A percentile compares a stretch with the other conserved stretches of the same genome.
Evolutionary conservation across 2,113 vertebrate species (phyloP).

Genomic region (Poeciliopsis occidentalis): DNA sequence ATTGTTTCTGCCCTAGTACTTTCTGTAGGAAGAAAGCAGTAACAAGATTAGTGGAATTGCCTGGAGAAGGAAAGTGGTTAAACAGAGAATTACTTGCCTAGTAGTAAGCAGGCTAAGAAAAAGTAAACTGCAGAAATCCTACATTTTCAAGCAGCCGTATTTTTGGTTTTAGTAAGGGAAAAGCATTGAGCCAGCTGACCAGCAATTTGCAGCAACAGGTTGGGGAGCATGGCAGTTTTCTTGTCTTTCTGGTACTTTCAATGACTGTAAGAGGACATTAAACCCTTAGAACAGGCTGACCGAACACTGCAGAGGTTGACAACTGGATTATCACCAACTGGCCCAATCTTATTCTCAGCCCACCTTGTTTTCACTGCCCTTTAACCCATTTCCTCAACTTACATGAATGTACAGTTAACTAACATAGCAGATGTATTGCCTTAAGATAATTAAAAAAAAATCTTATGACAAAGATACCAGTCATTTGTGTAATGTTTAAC

Average conservation of each 20-base stretch:
- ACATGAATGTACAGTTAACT: not conserved
- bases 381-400: not conserved
- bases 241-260: not conserved
- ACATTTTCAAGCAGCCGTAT: too few species aligned
- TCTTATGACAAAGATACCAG: slow-evolving; percentile 25
- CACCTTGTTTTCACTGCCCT: not conserved
- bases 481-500: slow-evolving; percentile 67
- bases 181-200: not conserved
- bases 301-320: not conserved
- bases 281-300: not conserved
- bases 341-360: too few species aligned
- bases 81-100: too few species aligned
- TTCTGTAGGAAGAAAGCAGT: too few species aligned
- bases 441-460: not conserved
- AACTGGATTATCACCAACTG: not conserved
- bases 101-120: too few species aligned
- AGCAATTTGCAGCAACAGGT: not conserved
- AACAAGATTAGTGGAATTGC: too few species aligned
- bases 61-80: too few species aligned
- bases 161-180: not conserved
- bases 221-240: not conserved
- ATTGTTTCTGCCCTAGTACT: too few species aligned
- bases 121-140: too few species aligned
- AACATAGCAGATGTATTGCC: slow-evolving; percentile 1
- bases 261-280: not conserved